Evolutionary conservation across 2,797 vertebrate genomes (phyloP), one percentile per base, ranked within the genome.

Genomic region (Acestrorhynchus altus): DNA sequence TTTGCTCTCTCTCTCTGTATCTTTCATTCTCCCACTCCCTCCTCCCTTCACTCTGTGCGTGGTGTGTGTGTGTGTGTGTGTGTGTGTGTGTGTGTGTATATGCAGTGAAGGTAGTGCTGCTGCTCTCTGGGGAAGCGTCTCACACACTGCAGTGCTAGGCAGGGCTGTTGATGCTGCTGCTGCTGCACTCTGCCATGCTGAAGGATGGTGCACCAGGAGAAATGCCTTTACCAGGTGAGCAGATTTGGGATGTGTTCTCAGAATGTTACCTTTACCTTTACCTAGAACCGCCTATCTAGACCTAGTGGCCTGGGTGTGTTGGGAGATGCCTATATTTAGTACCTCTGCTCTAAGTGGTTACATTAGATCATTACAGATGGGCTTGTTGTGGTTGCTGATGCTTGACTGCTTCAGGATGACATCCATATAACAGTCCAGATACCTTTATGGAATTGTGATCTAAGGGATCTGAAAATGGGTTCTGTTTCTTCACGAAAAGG

Each of bases 141-240:
- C 86, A 82, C 70, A 92, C 90, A 92, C 90, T 93, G 92, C 92
- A 92, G 92, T 90, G 87, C 87, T 89, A 87, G 89, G 83, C 90
- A 91, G 85, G 85, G 89, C 86, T 88, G 89, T 89, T 85, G 31
- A 35, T 35, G 31, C 31, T 35, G 31, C 54, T 51, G 70, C 75
- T 81, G 74, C 79, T 68, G 65, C 75, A 82, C 87, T 89, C 84
- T 85, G 76, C 85, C 61, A 92, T 93, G 91, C 83, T 94, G 90
- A 93, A 93, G 87, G 89, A 94, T 94, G 93, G 92, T 93, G 83
- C 93, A 94, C 83, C 92, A 93, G 86, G 93, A 94, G 84, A 94
- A 94, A 93, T 93, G 91, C 72, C 52, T 93, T 89, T 94, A 94
- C 86, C 93, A 94, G 93, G 93, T 94, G 88, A 89, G 93, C 15